phyloP scores from a whole-genome alignment of 2,797 vertebrate genomes.

The Anguilla marmorata region DNA sequence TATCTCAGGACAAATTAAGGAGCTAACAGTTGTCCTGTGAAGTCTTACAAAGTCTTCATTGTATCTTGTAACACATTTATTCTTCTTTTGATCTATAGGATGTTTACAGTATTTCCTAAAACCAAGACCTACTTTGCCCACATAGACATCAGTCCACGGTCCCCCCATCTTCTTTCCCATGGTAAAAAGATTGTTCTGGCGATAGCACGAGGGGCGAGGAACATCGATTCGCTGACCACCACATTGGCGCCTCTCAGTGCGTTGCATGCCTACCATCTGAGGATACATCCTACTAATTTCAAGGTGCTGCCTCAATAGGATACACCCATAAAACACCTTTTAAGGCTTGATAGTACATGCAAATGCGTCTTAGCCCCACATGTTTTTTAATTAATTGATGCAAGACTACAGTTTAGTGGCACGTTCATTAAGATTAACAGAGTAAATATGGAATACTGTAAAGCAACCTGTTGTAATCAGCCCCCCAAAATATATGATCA shows the following conservation, averaged over 20 bases:
- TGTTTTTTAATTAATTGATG: neutral
- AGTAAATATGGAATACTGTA: neutral
- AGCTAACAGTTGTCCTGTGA: neutral
- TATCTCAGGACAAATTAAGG: neutral
- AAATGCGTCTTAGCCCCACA: neutral
- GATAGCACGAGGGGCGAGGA: constrained; percentile 67
- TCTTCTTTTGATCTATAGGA: constrained; percentile 55
- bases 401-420: neutral
- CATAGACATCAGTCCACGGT: constrained; percentile 68
- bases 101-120: constrained; percentile 71
- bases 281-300: constrained; percentile 75
- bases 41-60: neutral
- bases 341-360: neutral
- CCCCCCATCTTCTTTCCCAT: constrained; percentile 63
- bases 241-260: constrained; percentile 69
- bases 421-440: neutral
- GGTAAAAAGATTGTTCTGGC: constrained; percentile 74
- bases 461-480: neutral
- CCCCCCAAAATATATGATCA: no score
- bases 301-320: constrained; percentile 60
- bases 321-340: neutral
- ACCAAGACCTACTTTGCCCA: constrained; percentile 77
- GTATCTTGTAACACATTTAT: neutral
- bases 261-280: constrained; percentile 72
- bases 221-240: constrained; percentile 69